These are phyloP conservation scores for Drosophila yooni DNA, from an alignment of 2,888 invertebrate species.

Conservation along the genomic window DNA sequence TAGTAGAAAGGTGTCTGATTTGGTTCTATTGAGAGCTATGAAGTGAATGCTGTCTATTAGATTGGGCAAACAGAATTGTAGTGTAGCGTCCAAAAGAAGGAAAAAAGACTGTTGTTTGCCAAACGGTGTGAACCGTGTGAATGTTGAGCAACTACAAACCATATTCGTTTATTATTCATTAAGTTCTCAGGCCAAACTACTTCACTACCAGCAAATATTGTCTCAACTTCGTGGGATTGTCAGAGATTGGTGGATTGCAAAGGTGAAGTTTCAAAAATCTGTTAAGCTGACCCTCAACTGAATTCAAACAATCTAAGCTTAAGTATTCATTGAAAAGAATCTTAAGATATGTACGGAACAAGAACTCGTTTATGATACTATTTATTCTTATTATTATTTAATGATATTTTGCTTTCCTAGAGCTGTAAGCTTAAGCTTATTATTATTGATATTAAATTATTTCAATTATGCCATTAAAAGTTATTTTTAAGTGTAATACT, in stretches of 20 bases:
- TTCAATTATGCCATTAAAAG: not conserved
- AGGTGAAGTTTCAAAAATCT: not conserved
- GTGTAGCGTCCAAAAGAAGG: slow-evolving; percentile 2
- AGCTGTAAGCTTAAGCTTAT: not conserved
- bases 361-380: not conserved
- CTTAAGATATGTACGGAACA: not conserved
- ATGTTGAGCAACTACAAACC: slow-evolving; percentile 35
- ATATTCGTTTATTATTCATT: slow-evolving; percentile 36
- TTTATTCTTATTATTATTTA: not conserved
- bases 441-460: not conserved
- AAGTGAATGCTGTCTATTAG: slow-evolving; percentile 47
- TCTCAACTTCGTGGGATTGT: slow-evolving; percentile 25
- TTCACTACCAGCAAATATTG: slow-evolving; percentile 21
- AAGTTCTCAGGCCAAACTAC: slow-evolving; percentile 33
- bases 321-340: not conserved
- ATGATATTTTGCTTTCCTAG: not conserved
- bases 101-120: slow-evolving; percentile 18
- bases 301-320: not conserved
- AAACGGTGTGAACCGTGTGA: slow-evolving; percentile 29
- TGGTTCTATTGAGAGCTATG: slow-evolving; percentile 24
- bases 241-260: not conserved
- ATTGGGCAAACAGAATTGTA: slow-evolving; percentile 38
- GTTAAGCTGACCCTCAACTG: not conserved
- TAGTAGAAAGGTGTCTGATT: slow-evolving; percentile 20
- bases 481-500: not conserved